phyloP scores from a whole-genome alignment of 2,888 invertebrate species.

The Dryocosmus kuriphilus region DNA sequence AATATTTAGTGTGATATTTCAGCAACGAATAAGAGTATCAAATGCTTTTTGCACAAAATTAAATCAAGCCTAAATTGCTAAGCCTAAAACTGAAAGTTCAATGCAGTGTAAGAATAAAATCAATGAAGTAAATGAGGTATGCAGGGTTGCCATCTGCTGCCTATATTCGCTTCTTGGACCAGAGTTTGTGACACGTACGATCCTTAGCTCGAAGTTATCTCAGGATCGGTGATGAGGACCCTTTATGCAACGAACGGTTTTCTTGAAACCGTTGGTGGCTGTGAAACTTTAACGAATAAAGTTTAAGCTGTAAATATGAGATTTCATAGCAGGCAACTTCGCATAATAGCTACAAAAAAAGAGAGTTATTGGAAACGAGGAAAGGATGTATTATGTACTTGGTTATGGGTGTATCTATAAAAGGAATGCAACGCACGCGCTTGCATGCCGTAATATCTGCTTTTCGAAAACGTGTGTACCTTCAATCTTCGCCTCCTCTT shows the following conservation, averaged over 20 bases:
- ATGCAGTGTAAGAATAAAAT: conserved; percentile 9
- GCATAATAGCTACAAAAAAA: conserved; percentile 55
- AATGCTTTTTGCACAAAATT: background rate
- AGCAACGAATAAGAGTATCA: background rate
- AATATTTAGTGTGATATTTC: background rate
- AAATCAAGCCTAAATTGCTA: background rate
- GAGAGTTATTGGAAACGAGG: conserved; percentile 47
- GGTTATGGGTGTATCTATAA: conserved; percentile 65
- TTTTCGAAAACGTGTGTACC: conserved; percentile 46
- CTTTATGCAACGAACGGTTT: conserved; percentile 46
- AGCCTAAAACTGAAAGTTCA: background rate
- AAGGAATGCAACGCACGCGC: conserved; percentile 67
- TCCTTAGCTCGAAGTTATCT: conserved; percentile 1
- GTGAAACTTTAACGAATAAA: conserved; percentile 67
- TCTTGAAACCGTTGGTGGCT: conserved; percentile 65
- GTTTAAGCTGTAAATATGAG: conserved; percentile 69
- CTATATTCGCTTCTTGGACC: background rate
- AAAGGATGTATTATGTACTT: conserved; percentile 48
- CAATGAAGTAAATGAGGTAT: conserved; percentile 10
- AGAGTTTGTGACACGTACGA: conserved; percentile 6
- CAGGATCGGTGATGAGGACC: background rate
- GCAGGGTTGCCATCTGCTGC: conserved; percentile 22
- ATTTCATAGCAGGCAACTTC: conserved; percentile 67
- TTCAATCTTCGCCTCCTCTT: conserved; percentile 37
- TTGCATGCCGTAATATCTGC: conserved; percentile 52